A percentile compares a stretch with the other conserved stretches of the same genome.
Evolutionary conservation across 2,888 invertebrate genomes (phyloP).

Genomic region (Coelogynopora nodosa): DNA sequence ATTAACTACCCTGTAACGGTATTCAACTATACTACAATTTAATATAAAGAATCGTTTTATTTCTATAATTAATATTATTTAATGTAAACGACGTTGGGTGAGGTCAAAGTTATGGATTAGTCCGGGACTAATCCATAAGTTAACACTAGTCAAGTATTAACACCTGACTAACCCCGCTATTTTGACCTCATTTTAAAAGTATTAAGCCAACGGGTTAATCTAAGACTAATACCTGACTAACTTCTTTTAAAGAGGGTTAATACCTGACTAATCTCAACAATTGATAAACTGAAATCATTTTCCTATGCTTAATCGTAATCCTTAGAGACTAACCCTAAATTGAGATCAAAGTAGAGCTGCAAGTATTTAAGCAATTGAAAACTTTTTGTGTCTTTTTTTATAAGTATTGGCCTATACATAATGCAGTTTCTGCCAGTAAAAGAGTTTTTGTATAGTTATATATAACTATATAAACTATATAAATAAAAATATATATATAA

Average conservation of each 20-base stretch:
- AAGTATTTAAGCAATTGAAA: background rate
- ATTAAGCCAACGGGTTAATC: background rate
- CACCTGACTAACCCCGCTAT: no score
- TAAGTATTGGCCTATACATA: background rate
- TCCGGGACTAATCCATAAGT: background rate
- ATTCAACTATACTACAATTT: no score
- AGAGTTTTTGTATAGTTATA: no score
- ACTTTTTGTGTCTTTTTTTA: background rate
- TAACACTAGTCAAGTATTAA: no score
- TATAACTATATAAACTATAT: no score
- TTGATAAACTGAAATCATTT: background rate
- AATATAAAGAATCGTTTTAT: no score
- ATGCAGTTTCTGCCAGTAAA: background rate
- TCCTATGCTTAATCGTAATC: background rate
- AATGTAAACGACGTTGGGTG: no score
- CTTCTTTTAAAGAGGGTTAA: background rate
- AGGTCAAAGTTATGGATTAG: background rate
- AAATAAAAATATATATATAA: no score
- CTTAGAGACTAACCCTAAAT: background rate
- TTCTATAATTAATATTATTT: no score
- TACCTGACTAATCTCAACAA: background rate
- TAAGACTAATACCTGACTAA: background rate
- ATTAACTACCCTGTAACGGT: no score
- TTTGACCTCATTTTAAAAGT: background rate
- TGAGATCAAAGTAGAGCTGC: background rate